Percentiles rank a stretch among this genome's conserved stretches.
Evolutionary conservation across 2,888 invertebrate genomes (phyloP).

Genomic region (Agrochola litura): DNA sequence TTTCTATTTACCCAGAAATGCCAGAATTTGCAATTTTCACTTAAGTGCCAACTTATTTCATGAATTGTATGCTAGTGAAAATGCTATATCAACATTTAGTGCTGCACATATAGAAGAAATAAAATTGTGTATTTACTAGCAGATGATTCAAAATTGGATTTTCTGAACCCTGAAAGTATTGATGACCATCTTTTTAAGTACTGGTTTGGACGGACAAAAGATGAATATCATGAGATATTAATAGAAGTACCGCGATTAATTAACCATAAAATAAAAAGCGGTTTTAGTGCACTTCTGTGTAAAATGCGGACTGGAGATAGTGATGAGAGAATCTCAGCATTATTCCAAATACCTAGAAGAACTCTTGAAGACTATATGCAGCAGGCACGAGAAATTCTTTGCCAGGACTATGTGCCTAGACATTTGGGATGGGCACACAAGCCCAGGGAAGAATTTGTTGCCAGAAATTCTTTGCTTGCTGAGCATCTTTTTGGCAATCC

Average conservation of each 20-base stretch:
- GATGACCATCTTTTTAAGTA: slow-evolving; percentile 1
- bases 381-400: slow-evolving; percentile 9
- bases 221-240: neutral
- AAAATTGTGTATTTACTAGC: neutral
- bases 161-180: neutral
- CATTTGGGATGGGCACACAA: slow-evolving; percentile 16
- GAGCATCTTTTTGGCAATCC: slow-evolving; percentile 23
- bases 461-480: neutral
- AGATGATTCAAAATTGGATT: neutral
- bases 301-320: slow-evolving; percentile 8
- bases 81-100: slow-evolving; percentile 3
- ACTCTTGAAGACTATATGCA: too few relatives aligned
- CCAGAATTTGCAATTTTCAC: slow-evolving; percentile 8
- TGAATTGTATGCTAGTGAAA: neutral
- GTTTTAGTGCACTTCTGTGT: slow-evolving; percentile 6
- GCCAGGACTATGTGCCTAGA: slow-evolving; percentile 10
- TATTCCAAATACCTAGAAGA: too few relatives aligned
- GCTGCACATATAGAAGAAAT: neutral
- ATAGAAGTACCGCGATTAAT: slow-evolving; percentile 8
- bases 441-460: slow-evolving; percentile 14
- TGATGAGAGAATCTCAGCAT: neutral
- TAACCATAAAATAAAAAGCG: neutral
- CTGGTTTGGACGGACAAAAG: slow-evolving; percentile 5
- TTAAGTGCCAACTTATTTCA: neutral
- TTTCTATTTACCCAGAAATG: neutral